These are phyloP conservation scores for Lepidocyrtinus sp. DNA, from an alignment of 2,888 invertebrate genomes.

Conservation along the genomic window DNA sequence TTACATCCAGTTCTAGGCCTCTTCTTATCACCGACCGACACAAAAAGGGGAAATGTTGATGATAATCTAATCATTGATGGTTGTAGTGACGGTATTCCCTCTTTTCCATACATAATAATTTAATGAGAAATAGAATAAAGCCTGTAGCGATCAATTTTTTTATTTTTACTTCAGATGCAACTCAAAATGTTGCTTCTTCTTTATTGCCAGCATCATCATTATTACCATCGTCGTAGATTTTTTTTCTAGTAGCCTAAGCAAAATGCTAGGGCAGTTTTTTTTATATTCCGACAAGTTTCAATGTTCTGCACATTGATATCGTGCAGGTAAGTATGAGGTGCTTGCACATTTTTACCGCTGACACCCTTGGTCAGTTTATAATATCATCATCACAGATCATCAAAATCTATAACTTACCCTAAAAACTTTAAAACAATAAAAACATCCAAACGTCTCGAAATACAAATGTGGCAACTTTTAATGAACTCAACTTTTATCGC, in stretches of 20 bases:
- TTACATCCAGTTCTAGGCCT: conserved; percentile 57
- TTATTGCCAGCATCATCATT: too few species aligned
- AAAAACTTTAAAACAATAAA: too few species aligned
- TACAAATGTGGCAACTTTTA: too few species aligned
- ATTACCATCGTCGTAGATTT: background rate
- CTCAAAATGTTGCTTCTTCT: background rate
- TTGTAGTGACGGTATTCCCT: conserved; percentile 45
- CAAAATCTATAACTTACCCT: too few species aligned
- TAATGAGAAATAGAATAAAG: conserved; percentile 47
- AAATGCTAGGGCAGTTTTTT: background rate
- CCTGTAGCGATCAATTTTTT: conserved; percentile 42
- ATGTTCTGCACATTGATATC: conserved; percentile 12
- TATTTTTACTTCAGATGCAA: conserved; percentile 10
- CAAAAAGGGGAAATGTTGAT: conserved; percentile 23
- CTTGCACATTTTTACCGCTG: conserved; percentile 32
- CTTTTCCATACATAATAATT: conserved; percentile 27
- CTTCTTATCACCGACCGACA: conserved; percentile 52
- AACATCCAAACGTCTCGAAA: background rate
- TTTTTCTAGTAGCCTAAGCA: background rate
- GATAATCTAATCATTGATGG: conserved; percentile 36
- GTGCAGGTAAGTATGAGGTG: conserved; percentile 14
- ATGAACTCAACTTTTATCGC: too few species aligned
- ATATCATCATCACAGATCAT: conserved; percentile 52
- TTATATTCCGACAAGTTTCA: conserved; percentile 14
- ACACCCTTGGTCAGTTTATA: conserved; percentile 51